A percentile compares a stretch with the other conserved stretches of the same genome.
These are phyloP conservation scores for Shinisaurus crocodilurus DNA, from an alignment of 2,113 vertebrate species.

Conservation along the genomic window DNA sequence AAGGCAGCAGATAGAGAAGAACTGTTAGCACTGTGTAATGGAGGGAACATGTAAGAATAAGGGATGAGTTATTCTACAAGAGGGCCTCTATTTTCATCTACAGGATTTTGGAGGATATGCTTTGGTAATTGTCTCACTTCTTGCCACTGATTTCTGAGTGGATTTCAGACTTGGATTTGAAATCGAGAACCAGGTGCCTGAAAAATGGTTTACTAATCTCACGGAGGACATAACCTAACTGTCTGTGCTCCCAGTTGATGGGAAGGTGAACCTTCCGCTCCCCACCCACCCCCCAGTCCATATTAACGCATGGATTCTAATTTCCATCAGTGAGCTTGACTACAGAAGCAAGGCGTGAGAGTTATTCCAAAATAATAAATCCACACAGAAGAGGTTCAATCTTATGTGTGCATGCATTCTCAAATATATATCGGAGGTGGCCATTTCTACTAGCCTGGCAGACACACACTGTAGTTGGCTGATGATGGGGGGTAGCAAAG, in stretches of 20 bases:
- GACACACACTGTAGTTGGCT: background rate
- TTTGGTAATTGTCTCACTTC: background rate
- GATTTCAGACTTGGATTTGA: background rate
- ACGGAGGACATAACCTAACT: background rate
- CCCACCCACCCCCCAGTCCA: background rate
- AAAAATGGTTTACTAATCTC: background rate
- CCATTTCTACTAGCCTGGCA: background rate
- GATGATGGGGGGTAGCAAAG: background rate
- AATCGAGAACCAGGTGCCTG: background rate
- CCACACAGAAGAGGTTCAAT: background rate
- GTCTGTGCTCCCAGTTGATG: background rate
- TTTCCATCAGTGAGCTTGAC: background rate
- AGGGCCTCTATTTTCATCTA: no score
- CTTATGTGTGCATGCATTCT: background rate
- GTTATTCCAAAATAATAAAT: background rate
- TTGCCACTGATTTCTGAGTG: background rate
- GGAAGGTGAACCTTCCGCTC: background rate
- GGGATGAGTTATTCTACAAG: no score
- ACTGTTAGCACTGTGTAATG: no score
- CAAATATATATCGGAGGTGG: background rate
- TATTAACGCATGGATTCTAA: background rate
- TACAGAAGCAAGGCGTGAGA: background rate
- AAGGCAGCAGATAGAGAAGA: no score
- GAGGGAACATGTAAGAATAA: no score
- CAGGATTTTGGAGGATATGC: background rate